These are phyloP conservation scores for Macrophya alboannulata DNA, from an alignment of 2,888 invertebrate species.

Conservation along the genomic window DNA sequence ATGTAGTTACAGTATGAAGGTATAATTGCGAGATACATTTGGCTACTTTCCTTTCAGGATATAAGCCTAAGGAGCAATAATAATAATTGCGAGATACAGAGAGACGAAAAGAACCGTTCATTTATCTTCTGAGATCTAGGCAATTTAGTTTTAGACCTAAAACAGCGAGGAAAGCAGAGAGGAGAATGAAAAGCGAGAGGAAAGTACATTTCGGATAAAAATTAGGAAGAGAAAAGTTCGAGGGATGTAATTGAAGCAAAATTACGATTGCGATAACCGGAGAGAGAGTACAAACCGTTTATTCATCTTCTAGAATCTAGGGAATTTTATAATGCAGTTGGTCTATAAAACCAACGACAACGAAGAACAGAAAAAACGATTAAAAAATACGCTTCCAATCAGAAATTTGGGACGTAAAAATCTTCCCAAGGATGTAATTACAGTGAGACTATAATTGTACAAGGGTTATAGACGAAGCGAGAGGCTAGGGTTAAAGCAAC, in stretches of 20 bases:
- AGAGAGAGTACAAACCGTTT: neutral
- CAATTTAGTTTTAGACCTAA: neutral
- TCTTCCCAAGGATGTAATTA: neutral
- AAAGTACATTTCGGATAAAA: neutral
- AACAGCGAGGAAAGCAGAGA: neutral
- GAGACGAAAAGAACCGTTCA: too few species aligned
- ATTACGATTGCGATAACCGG: neutral
- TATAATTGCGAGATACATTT: too few species aligned
- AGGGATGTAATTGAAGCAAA: neutral
- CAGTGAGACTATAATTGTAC: conserved; percentile 13
- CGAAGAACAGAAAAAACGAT: neutral
- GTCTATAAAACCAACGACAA: neutral
- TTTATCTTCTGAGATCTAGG: neutral
- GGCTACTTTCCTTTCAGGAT: too few species aligned
- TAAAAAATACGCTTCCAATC: neutral
- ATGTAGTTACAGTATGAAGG: neutral
- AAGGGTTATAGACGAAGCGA: conserved; percentile 46
- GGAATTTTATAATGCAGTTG: neutral
- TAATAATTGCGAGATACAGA: too few species aligned
- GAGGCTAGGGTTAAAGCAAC: conserved; percentile 65
- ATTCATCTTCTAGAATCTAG: neutral
- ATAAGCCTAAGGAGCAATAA: too few species aligned
- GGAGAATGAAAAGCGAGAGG: neutral
- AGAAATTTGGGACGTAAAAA: neutral
- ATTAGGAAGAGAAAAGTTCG: neutral